These are phyloP conservation scores for Danionella cerebrum DNA, from an alignment of 2,113 vertebrate species.

Conservation along the genomic window DNA sequence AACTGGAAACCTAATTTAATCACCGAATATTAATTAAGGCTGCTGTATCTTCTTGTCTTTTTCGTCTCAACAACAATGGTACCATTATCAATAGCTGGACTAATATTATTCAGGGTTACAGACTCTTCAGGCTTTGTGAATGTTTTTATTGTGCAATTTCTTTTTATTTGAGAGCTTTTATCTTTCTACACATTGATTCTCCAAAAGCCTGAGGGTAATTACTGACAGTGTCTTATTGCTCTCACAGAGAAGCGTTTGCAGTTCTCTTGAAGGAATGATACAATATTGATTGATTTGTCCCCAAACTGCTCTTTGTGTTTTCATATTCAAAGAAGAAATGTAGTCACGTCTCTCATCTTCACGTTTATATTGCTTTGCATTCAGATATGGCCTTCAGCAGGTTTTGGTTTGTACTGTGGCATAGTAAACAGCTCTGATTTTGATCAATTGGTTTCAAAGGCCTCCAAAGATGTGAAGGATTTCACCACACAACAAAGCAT, in stretches of 20 bases:
- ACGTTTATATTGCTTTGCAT: not conserved
- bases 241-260: conserved; percentile 3
- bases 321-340: conserved; percentile 11
- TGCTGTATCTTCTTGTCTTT: too few relatives aligned
- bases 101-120: too few relatives aligned
- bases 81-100: too few relatives aligned
- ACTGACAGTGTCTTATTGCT: conserved; percentile 1
- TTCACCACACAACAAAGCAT: not conserved
- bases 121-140: not conserved
- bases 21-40: too few relatives aligned
- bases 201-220: conserved; percentile 6
- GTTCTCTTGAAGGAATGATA: conserved; percentile 17
- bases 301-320: conserved; percentile 2
- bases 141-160: not conserved
- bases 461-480: not conserved
- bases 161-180: not conserved
- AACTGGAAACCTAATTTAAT: too few relatives aligned
- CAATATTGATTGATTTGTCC: not conserved
- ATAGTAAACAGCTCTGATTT: conserved; percentile 22
- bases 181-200: not conserved
- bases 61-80: too few relatives aligned
- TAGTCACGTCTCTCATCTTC: conserved; percentile 3
- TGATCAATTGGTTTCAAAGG: not conserved
- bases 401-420: not conserved
- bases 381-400: conserved; percentile 18